phyloP scores from a whole-genome alignment of 2,797 vertebrate genomes.

The Pogonophryne albipinna region DNA sequence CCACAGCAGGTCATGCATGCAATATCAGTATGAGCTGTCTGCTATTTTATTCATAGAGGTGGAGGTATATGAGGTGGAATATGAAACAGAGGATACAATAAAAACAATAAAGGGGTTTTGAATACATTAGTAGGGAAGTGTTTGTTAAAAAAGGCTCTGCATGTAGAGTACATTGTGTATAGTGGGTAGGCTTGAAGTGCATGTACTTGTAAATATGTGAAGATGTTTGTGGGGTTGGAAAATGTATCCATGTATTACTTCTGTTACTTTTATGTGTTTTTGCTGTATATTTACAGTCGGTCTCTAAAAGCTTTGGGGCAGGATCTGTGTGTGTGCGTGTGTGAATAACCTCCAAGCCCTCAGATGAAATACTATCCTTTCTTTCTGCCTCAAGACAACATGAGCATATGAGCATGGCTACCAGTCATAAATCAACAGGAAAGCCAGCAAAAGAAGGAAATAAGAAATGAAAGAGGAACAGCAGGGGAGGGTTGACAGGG shows the following conservation, averaged over 20 bases:
- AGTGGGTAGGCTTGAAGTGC: not conserved
- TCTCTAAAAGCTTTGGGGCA: slow-evolving; percentile 3
- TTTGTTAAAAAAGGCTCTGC: not conserved
- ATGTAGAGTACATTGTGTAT: not conserved
- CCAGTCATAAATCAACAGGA: slow-evolving; percentile 65
- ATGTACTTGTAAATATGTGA: not conserved
- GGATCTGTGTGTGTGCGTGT: slow-evolving; percentile 14
- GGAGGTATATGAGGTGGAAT: not conserved
- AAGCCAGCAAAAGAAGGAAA: slow-evolving; percentile 29
- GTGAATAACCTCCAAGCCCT: slow-evolving; percentile 33
- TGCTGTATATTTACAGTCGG: slow-evolving; percentile 1
- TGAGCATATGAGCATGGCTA: slow-evolving; percentile 51
- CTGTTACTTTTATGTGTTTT: not conserved
- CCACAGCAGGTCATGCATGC: not conserved
- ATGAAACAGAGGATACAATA: not conserved
- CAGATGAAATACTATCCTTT: slow-evolving; percentile 56
- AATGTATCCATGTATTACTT: not conserved
- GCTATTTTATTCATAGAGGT: not conserved
- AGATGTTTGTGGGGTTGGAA: not conserved
- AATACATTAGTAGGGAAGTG: not conserved
- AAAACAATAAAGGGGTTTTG: not conserved
- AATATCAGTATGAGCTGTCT: not conserved
- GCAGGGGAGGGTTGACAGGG: not conserved
- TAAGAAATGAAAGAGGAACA: not conserved
- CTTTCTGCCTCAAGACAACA: slow-evolving; percentile 59